Percentiles rank a stretch among this genome's conserved stretches.
Conservation (phyloP, 2,888 invertebrate species). For the Cryptocheilus praepositus region DNA sequence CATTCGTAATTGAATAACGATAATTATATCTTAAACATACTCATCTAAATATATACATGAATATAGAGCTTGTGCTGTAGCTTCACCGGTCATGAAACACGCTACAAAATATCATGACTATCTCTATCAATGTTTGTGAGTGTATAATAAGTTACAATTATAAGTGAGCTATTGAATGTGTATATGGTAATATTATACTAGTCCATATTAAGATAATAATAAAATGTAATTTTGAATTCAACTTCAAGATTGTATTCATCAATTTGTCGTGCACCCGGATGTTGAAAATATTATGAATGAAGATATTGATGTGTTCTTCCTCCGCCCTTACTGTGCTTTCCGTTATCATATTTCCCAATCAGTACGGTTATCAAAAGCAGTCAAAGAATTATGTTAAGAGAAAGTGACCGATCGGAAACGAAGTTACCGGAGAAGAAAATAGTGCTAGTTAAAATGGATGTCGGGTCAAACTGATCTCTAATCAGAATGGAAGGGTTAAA, state of each 20-base stretch:
- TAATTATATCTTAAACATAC: conserved; percentile 66
- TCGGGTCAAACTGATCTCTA: too few relatives aligned
- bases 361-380: too few relatives aligned
- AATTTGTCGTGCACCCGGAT: too few relatives aligned
- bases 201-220: conserved; percentile 74
- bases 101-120: conserved; percentile 72
- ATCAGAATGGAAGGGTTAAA: too few relatives aligned
- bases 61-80: conserved; percentile 73
- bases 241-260: conserved; percentile 33
- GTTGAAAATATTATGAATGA: too few relatives aligned
- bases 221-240: conserved; percentile 75
- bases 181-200: conserved; percentile 74
- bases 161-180: conserved; percentile 75
- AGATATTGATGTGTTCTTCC: too few relatives aligned
- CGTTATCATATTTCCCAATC: too few relatives aligned
- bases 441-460: too few relatives aligned
- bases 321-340: too few relatives aligned
- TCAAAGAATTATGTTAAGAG: too few relatives aligned
- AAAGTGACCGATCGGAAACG: too few relatives aligned
- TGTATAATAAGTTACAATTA: conserved; percentile 73
- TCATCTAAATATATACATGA: conserved; percentile 27
- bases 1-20: conserved; percentile 52
- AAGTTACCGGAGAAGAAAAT: too few relatives aligned
- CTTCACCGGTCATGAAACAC: conserved; percentile 70
- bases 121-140: conserved; percentile 74